Percentiles rank a stretch among this genome's conserved stretches.
Evolutionary conservation across 2,797 vertebrate species (phyloP).

Genomic region (Discoglossus pictus): DNA sequence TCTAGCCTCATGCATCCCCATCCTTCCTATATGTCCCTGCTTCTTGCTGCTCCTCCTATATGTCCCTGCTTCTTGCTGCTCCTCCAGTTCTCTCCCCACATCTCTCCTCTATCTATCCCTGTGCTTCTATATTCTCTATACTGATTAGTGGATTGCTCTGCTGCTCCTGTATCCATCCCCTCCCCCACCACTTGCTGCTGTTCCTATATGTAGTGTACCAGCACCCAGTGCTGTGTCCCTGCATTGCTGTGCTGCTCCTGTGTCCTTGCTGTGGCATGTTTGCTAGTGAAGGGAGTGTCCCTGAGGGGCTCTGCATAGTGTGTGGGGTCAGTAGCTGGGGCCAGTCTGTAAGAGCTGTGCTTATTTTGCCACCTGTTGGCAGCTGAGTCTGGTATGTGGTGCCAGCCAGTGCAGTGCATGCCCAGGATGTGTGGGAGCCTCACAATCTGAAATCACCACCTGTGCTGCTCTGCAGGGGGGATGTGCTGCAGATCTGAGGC

Average conservation of each 20-base stretch:
- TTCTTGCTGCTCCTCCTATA: background rate
- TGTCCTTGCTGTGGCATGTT: conserved; percentile 31
- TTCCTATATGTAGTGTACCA: background rate
- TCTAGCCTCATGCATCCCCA: background rate
- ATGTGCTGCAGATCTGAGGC: conserved; percentile 6
- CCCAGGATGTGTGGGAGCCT: background rate
- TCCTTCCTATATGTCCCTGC: background rate
- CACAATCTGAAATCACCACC: background rate
- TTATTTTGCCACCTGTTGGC: conserved; percentile 28
- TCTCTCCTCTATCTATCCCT: conserved; percentile 42
- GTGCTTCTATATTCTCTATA: too few relatives aligned
- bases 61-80: background rate
- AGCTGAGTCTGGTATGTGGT: background rate
- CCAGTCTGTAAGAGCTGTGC: background rate
- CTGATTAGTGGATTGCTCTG: too few relatives aligned
- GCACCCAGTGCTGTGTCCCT: background rate
- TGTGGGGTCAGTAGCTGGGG: too few relatives aligned
- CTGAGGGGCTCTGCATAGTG: background rate
- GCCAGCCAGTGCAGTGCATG: background rate
- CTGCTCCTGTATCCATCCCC: background rate
- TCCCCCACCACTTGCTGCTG: background rate
- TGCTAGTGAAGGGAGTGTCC: conserved; percentile 13
- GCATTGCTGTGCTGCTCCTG: background rate
- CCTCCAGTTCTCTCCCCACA: accelerated
- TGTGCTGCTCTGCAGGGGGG: conserved; percentile 9